Evolutionary conservation across 2,888 invertebrate species (phyloP).

Genomic region (Stenotaenia linearis): DNA sequence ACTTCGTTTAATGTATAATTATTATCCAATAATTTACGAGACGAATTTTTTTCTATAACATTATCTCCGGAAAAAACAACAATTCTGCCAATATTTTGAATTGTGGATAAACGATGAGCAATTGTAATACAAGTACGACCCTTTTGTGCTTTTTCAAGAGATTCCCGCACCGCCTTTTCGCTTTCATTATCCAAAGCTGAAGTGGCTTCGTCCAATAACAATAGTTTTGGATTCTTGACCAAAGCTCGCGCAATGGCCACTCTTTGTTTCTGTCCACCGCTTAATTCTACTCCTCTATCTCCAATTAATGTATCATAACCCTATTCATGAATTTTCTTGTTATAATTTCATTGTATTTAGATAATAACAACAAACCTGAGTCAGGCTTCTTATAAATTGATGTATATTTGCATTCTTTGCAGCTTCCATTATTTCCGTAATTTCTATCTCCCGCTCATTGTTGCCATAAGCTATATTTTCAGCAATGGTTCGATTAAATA

Average conservation of each 20-base stretch:
- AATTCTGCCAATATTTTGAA: conserved; percentile 72
- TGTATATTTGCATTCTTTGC: conserved; percentile 83
- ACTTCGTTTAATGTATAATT: no score
- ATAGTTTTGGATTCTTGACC: conserved; percentile 39
- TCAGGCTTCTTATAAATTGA: conserved; percentile 69
- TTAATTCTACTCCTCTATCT: conserved; percentile 47
- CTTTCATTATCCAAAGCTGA: conserved; percentile 48
- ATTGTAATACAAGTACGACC: conserved; percentile 50
- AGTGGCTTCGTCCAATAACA: conserved; percentile 46
- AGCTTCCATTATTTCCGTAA: conserved; percentile 13
- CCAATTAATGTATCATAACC: conserved; percentile 40
- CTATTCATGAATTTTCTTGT: not conserved
- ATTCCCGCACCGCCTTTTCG: conserved; percentile 49
- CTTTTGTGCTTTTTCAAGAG: conserved; percentile 49
- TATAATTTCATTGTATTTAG: no score
- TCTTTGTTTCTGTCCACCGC: conserved; percentile 48
- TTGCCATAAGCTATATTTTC: conserved; percentile 39
- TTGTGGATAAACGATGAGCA: conserved; percentile 66
- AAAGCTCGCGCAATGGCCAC: conserved; percentile 41
- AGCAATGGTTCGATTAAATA: conserved; percentile 38
- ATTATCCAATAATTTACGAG: no score
- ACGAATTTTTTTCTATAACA: no score
- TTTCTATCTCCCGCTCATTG: not conserved
- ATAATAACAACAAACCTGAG: no score
- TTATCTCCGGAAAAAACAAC: no score